These are phyloP conservation scores for Machaerirhynchus nigripectus DNA, from an alignment of 2,113 vertebrate species.

Conservation along the genomic window DNA sequence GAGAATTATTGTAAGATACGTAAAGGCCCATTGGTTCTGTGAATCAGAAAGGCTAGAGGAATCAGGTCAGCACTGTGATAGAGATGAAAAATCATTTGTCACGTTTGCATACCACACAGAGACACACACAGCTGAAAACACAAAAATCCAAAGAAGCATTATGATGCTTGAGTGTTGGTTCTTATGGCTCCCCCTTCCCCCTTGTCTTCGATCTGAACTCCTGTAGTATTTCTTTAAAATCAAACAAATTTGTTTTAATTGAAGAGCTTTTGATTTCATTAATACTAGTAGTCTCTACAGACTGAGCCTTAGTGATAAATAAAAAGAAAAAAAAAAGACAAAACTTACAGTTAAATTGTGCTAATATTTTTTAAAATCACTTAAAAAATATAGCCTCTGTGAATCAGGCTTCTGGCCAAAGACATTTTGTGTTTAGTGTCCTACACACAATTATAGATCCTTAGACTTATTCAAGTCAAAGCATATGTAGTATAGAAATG, in stretches of 20 bases:
- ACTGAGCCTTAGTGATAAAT: neutral
- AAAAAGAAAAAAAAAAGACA: neutral
- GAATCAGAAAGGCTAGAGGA: neutral
- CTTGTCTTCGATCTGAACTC: neutral
- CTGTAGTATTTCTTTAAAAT: neutral
- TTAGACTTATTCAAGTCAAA: neutral
- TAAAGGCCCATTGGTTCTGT: neutral
- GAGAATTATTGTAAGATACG: neutral
- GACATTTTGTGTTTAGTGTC: neutral
- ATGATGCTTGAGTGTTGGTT: neutral
- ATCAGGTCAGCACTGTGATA: neutral
- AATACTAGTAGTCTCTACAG: neutral
- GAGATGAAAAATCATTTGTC: neutral
- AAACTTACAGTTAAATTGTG: neutral
- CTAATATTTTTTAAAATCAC: neutral
- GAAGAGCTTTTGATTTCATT: neutral
- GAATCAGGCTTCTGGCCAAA: neutral
- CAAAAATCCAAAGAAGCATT: neutral
- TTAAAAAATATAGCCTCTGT: neutral
- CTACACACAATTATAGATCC: neutral
- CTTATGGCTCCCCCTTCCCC: neutral
- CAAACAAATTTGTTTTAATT: neutral
- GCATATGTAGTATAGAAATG: neutral
- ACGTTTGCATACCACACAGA: neutral
- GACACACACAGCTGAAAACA: neutral